Percentiles rank a stretch among this genome's conserved stretches.
Evolutionary conservation across 2,113 vertebrate species (phyloP).

Genomic region (Hepsetus odoe): DNA sequence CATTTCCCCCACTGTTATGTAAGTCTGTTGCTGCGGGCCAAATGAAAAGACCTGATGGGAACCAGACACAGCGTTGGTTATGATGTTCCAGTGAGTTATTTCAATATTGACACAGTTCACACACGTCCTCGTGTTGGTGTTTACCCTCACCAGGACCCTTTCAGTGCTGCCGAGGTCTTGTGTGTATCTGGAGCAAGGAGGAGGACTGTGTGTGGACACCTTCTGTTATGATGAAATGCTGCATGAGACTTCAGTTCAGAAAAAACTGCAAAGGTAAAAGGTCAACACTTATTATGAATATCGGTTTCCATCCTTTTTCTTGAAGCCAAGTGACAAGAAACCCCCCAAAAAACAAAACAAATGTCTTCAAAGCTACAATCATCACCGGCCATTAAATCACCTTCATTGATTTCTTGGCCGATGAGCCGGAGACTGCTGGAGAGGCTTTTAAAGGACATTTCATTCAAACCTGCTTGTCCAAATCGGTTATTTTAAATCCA

Average conservation of each 20-base stretch:
- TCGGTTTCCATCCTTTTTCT: neutral
- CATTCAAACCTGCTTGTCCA: neutral
- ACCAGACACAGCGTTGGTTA: neutral
- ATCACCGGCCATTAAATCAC: neutral
- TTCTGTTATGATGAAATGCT: neutral
- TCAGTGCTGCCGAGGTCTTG: neutral
- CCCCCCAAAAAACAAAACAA: neutral
- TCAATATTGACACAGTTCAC: neutral
- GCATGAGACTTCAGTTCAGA: neutral
- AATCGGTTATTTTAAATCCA: neutral
- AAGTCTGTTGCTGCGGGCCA: neutral
- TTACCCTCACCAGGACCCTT: neutral
- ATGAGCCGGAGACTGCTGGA: neutral
- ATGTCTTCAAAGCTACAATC: neutral
- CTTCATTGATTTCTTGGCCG: neutral
- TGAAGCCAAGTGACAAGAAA: neutral
- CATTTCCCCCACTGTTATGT: neutral
- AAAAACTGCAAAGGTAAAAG: neutral
- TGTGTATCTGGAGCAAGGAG: neutral
- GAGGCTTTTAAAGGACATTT: neutral
- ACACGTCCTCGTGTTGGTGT: neutral
- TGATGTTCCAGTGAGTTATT: slow-evolving; percentile 14
- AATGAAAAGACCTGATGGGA: neutral
- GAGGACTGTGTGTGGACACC: neutral
- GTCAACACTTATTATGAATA: neutral